Base-by-base conservation (phyloP, 2,797 vertebrate species). In the Labeo calbasu region DNA sequence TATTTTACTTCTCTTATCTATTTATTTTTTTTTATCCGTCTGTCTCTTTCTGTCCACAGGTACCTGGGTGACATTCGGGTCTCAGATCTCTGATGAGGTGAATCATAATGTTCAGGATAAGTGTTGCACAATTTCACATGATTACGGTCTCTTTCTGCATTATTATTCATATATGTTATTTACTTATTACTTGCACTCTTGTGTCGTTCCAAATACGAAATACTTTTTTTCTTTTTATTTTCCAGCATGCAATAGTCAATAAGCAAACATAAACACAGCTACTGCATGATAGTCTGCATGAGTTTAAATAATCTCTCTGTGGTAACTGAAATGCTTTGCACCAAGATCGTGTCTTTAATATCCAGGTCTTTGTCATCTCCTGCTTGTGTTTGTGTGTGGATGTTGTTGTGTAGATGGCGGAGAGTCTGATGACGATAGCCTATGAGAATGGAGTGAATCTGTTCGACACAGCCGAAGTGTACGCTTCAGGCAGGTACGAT, bases 31-130 rank as follows among this genome's bases (percentile, higher is more conserved):
- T 46, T 51, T 7, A 25, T 36, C 32, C 4, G 2, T 36, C 15
- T 73, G 19, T 75, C 48, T 80, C 9, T 23, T 11, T 73, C 77
- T 83, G 23, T 76, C 46, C 55, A 15, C 90, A 98, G 97, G 97
- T 78, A 98, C 97, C 66, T 97, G 97, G 97, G 96, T 97, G 92
- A 98, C 97, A 0, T 97, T 98, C 87, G 97, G 97, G 86, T 97
- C 96, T 66, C 97, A 97, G 92, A 97, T 98, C 92, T 96, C 96
- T 3, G 96, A 98, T 82, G 96, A 98, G 96, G 97, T 98, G 91
- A 95, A 94, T 71, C 17, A 5, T 51, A 28, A 59, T 82, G 50
- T 57, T 70, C 14, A 28, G 0, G 14, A 65, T 78, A 12, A 3
- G 10, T 15, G 1, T 50, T 21, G 32, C 19, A 36, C 50, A 3